These are phyloP conservation scores for Paralichthys olivaceus DNA, from an alignment of 2,113 vertebrate genomes.

Conservation along the genomic window DNA sequence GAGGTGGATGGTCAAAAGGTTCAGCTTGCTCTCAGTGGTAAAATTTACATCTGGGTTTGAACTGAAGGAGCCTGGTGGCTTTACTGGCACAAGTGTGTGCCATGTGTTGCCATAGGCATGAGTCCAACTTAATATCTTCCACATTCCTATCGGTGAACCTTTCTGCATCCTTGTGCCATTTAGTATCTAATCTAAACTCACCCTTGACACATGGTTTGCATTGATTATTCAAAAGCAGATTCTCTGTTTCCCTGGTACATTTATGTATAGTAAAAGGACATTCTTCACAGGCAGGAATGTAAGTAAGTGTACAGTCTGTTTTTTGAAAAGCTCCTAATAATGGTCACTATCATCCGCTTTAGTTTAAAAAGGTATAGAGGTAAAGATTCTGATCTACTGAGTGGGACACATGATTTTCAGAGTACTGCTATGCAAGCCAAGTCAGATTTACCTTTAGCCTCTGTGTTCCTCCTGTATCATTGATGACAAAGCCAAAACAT, in stretches of 20 bases:
- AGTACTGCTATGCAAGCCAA: too few relatives aligned
- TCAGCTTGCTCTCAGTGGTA: conserved; percentile 5
- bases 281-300: neutral
- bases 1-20: conserved; percentile 1
- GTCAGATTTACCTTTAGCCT: too few relatives aligned
- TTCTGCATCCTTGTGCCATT: neutral
- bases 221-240: neutral
- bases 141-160: neutral
- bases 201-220: neutral
- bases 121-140: neutral
- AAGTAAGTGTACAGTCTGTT: neutral
- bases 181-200: neutral
- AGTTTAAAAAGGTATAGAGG: too few relatives aligned
- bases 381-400: too few relatives aligned
- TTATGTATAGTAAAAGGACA: neutral
- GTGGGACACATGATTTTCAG: too few relatives aligned
- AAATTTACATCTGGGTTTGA: conserved; percentile 31
- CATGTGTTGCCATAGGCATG: conserved; percentile 11
- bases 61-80: neutral
- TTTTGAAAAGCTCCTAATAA: neutral
- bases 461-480: too few relatives aligned
- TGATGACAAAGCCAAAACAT: too few relatives aligned
- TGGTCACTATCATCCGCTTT: too few relatives aligned
- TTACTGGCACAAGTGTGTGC: conserved; percentile 24
- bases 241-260: neutral